These are phyloP conservation scores for Caenorhabditis sp. DNA, from an alignment of 2,888 invertebrate species.

Conservation along the genomic window DNA sequence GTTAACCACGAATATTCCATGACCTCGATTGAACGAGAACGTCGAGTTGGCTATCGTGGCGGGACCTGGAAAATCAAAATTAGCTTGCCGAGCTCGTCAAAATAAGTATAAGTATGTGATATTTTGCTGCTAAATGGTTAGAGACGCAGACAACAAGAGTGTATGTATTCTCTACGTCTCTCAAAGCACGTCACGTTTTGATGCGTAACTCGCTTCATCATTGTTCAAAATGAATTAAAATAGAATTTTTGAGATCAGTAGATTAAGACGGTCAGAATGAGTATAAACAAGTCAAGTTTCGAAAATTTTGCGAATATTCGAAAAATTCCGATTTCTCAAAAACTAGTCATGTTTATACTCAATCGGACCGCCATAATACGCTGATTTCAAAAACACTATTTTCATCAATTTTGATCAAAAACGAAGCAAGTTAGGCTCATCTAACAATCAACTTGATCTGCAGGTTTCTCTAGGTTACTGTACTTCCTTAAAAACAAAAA, in stretches of 20 bases:
- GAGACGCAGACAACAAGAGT: too few species aligned
- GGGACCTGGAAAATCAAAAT: conserved; percentile 86
- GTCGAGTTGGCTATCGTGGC: conserved; percentile 90
- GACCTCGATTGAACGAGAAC: conserved; percentile 90
- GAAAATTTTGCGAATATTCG: neutral
- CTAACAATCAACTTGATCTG: neutral
- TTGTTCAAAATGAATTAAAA: too few species aligned
- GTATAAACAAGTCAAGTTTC: neutral
- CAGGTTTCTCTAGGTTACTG: neutral
- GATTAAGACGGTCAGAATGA: neutral
- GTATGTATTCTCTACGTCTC: neutral
- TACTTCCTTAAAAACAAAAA: neutral
- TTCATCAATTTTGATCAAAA: too few species aligned
- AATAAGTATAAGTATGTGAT: neutral
- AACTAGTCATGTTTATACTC: too few species aligned
- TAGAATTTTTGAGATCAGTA: neutral
- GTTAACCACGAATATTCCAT: conserved; percentile 80
- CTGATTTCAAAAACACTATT: too few species aligned
- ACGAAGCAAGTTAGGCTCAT: too few species aligned
- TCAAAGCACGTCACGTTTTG: too few species aligned
- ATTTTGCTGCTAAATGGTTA: neutral
- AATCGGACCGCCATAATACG: too few species aligned
- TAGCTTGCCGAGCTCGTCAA: neutral
- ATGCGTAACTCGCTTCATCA: too few species aligned
- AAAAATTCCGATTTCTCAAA: neutral